phyloP scores from a whole-genome alignment of 2,113 vertebrate genomes.

The Morphnarchus princeps region DNA sequence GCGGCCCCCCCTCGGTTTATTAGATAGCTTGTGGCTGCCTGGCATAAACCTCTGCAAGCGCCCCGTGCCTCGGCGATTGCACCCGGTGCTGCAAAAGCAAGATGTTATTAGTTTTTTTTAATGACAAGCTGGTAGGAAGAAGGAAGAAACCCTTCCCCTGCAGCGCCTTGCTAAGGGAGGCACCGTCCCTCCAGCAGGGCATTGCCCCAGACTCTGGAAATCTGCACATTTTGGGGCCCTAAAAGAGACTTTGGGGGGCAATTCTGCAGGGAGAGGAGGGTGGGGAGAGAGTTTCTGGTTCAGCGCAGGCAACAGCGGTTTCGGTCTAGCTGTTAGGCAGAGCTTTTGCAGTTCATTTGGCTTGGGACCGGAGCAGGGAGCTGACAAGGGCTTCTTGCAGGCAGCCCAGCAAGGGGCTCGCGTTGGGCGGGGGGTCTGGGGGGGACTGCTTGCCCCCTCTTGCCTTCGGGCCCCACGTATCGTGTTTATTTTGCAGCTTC shows the following conservation, averaged over 20 bases:
- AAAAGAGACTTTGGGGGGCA: not conserved
- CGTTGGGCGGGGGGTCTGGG: not conserved
- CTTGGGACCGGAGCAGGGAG: not conserved
- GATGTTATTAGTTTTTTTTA: not conserved
- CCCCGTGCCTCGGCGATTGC: fast-evolving
- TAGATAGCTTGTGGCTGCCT: not conserved
- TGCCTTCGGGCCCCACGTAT: fast-evolving
- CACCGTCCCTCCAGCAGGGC: not conserved
- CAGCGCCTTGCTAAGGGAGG: not conserved
- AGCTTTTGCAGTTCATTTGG: not conserved
- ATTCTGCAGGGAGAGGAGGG: not conserved
- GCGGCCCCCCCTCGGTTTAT: fast-evolving
- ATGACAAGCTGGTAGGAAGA: not conserved
- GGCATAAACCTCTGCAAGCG: fast-evolving
- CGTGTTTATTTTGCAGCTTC: not conserved
- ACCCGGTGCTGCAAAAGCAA: fast-evolving
- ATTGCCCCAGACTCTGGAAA: too few species aligned
- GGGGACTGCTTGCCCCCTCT: not conserved
- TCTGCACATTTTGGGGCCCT: fast-evolving
- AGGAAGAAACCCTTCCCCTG: not conserved
- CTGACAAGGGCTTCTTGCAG: not conserved
- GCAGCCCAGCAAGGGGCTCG: not conserved
- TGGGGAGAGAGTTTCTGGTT: not conserved
- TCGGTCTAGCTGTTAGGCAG: not conserved
- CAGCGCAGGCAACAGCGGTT: fast-evolving